phyloP scores from a whole-genome alignment of 2,113 vertebrate species.

The Psittacus erithacus region DNA sequence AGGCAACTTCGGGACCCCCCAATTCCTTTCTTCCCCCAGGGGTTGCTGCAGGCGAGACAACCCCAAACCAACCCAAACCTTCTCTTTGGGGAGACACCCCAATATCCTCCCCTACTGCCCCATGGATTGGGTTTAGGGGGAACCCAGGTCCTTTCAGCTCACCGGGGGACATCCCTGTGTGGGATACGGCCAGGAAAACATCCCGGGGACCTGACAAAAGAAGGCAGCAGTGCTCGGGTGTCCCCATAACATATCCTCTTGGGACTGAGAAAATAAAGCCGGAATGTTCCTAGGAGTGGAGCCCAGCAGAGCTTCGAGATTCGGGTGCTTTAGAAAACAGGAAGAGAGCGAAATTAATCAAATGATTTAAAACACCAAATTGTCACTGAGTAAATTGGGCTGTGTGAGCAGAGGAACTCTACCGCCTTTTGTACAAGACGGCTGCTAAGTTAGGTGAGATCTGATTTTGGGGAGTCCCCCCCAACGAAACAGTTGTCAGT shows the following conservation, averaged over 20 bases:
- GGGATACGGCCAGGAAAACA: not conserved
- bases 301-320: not conserved
- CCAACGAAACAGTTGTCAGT: not conserved
- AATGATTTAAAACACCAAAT: not conserved
- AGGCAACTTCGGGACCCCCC: not conserved
- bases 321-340: not conserved
- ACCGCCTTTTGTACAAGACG: not conserved
- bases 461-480: not conserved
- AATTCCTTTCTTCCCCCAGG: fast-evolving
- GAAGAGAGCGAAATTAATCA: not conserved
- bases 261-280: not conserved
- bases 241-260: fast-evolving
- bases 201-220: not conserved
- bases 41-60: not conserved
- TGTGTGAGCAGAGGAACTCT: not conserved
- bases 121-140: not conserved
- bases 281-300: not conserved
- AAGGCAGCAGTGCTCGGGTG: not conserved
- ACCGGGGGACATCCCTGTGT: fast-evolving
- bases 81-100: not conserved
- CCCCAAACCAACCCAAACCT: not conserved
- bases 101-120: not conserved
- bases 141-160: not conserved
- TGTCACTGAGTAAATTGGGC: not conserved
- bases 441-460: not conserved